phyloP scores from a whole-genome alignment of 2,888 invertebrate species.

The Dasypolia templi region DNA sequence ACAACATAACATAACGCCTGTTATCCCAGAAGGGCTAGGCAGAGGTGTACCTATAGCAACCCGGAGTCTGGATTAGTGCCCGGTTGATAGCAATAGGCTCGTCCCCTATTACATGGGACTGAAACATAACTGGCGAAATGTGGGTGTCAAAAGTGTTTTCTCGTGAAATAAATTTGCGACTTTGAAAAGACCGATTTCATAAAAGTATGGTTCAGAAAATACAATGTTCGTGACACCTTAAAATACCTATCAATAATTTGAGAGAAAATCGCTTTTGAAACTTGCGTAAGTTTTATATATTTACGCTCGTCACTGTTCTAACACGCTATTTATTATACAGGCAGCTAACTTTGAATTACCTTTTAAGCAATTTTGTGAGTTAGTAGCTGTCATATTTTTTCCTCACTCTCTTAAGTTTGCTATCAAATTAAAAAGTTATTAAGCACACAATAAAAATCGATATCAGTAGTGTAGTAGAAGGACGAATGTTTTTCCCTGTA shows the following conservation, averaged over 20 bases:
- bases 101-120: too few species aligned
- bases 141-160: background rate
- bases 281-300: background rate
- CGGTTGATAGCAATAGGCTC: too few species aligned
- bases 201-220: background rate
- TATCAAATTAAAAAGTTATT: background rate
- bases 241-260: too few species aligned
- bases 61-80: too few species aligned
- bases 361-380: background rate
- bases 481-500: background rate
- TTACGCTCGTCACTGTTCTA: background rate
- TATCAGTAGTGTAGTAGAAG: background rate
- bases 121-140: too few species aligned
- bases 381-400: too few species aligned
- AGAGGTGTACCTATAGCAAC: too few species aligned
- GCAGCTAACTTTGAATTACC: background rate
- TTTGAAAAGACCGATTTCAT: background rate
- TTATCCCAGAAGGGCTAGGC: too few species aligned
- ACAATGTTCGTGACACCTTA: background rate
- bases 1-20: too few species aligned
- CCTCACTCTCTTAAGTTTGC: background rate
- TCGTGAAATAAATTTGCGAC: background rate
- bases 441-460: background rate
- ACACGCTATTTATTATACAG: background rate
- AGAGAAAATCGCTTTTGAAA: background rate